Conservation (phyloP, 2,113 vertebrate species). For the Passer montanus region DNA sequence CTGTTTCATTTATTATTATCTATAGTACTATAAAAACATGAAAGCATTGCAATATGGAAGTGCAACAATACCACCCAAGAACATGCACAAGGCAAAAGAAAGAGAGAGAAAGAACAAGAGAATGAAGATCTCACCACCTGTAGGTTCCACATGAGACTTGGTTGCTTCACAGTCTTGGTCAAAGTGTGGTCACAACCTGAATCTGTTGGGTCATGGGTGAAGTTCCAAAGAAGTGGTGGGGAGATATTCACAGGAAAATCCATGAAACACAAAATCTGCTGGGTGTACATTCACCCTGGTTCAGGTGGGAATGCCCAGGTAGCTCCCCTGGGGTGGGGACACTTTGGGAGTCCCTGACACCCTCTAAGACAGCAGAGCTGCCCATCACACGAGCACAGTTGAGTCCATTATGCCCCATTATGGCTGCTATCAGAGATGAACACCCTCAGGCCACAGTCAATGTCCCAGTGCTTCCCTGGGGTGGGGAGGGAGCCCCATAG, state of each 20-base stretch:
- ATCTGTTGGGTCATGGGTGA: accelerated
- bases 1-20: not conserved
- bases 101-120: not conserved
- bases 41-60: not conserved
- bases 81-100: not conserved
- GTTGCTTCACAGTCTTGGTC: not conserved
- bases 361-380: not conserved
- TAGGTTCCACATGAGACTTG: accelerated
- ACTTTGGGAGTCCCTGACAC: not conserved
- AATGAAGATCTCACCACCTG: accelerated
- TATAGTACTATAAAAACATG: not conserved
- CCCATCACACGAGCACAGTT: not conserved
- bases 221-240: accelerated
- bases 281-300: not conserved
- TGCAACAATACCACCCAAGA: not conserved
- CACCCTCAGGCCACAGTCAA: not conserved
- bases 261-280: not conserved
- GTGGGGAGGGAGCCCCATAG: not conserved
- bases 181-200: not conserved
- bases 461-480: not conserved
- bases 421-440: not conserved
- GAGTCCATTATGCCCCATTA: not conserved
- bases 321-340: accelerated
- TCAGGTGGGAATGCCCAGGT: not conserved
- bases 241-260: not conserved